Conservation (phyloP, 1,140 invertebrate species). For the Drosophila burlai region DNA sequence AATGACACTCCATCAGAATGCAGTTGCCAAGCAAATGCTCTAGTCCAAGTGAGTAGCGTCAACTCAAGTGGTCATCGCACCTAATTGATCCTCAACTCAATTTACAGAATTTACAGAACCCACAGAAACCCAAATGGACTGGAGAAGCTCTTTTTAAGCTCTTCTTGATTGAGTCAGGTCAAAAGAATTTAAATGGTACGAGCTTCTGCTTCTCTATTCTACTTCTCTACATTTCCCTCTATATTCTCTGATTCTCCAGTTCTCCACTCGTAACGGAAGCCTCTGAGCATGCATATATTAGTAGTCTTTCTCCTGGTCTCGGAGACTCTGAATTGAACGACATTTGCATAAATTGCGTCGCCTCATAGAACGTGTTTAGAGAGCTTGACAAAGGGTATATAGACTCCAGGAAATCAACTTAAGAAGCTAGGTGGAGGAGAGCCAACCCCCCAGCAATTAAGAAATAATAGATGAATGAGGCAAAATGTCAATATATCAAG, state of each 20-base stretch:
- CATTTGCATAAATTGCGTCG: conserved; percentile 78
- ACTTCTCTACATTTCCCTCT: conserved; percentile 11
- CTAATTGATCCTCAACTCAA: conserved; percentile 69
- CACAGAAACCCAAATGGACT: conserved; percentile 9
- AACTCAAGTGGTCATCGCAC: conserved; percentile 48
- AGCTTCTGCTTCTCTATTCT: conserved; percentile 14
- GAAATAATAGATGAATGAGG: conserved; percentile 34
- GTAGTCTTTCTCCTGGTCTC: conserved; percentile 21
- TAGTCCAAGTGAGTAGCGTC: conserved; percentile 4
- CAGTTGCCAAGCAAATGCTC: conserved; percentile 21
- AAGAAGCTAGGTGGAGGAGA: neutral
- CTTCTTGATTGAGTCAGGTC: conserved; percentile 83
- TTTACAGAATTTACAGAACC: conserved; percentile 48
- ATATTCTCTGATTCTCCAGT: conserved; percentile 13
- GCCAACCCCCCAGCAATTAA: conserved; percentile 36
- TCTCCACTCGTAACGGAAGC: conserved; percentile 60
- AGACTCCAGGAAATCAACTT: conserved; percentile 42
- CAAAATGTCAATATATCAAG: conserved; percentile 33
- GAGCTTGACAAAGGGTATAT: conserved; percentile 43
- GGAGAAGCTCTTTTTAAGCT: conserved; percentile 62
- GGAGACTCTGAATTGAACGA: conserved; percentile 43
- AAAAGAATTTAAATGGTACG: conserved; percentile 79
- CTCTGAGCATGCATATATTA: conserved; percentile 67
- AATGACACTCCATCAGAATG: conserved; percentile 32
- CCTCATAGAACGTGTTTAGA: conserved; percentile 47